A percentile compares a stretch with the other conserved stretches of the same genome.
These are phyloP conservation scores for Papilio xuthus DNA, from an alignment of 1,140 invertebrate genomes.

Conservation along the genomic window DNA sequence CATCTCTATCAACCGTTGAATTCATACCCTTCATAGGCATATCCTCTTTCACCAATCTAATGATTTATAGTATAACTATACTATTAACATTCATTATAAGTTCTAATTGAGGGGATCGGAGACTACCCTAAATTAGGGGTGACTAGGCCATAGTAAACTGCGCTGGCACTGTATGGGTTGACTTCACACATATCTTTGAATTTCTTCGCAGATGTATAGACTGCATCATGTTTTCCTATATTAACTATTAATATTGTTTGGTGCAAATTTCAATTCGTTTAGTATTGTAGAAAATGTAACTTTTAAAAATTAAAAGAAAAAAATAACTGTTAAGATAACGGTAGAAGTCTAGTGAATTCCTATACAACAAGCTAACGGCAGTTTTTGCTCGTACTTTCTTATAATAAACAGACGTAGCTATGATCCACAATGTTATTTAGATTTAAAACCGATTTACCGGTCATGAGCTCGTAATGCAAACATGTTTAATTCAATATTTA, in stretches of 20 bases:
- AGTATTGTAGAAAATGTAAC: background rate
- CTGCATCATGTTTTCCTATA: no score
- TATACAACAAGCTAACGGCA: conserved; percentile 1
- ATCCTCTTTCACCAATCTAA: no score
- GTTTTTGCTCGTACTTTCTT: background rate
- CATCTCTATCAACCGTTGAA: background rate
- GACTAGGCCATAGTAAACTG: no score
- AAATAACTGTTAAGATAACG: conserved; percentile 15
- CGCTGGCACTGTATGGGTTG: no score
- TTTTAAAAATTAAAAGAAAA: background rate
- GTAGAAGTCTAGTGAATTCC: background rate
- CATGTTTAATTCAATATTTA: background rate
- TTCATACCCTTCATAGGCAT: background rate
- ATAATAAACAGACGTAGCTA: background rate
- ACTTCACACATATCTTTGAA: no score
- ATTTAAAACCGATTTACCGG: background rate
- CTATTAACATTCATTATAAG: no score
- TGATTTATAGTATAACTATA: no score
- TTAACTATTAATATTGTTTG: background rate
- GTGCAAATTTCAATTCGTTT: background rate
- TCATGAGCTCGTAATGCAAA: no score
- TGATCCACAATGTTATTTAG: background rate
- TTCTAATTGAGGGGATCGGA: no score
- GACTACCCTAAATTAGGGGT: no score
- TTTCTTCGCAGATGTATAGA: no score